phyloP scores from a whole-genome alignment of 2,888 invertebrate species.

The Arge pagana region DNA sequence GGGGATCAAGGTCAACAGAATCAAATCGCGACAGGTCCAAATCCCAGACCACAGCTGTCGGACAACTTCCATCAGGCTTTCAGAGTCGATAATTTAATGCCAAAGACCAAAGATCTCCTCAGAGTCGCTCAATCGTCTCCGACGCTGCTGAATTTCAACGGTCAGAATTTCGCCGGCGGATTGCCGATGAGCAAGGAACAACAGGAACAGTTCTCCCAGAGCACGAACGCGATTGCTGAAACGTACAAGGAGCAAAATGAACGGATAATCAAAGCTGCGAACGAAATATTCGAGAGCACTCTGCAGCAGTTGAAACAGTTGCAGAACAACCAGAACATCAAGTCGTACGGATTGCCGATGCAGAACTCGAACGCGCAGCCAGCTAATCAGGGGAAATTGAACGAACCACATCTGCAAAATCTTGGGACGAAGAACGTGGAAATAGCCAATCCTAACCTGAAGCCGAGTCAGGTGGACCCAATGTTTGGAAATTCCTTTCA shows the following conservation, averaged over 20 bases:
- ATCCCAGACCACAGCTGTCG: constrained; percentile 31
- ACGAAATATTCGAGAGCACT: constrained; percentile 41
- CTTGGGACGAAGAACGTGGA: constrained; percentile 50
- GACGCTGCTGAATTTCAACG: constrained; percentile 38
- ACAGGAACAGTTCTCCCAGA: constrained; percentile 13
- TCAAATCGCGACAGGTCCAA: constrained; percentile 32
- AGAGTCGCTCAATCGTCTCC: constrained; percentile 44
- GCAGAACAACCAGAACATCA: constrained; percentile 36
- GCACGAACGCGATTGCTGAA: constrained; percentile 10
- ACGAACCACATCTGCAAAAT: constrained; percentile 47
- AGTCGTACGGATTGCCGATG: constrained; percentile 14
- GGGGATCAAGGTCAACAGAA: constrained; percentile 33
- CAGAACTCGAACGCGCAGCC: constrained; percentile 30
- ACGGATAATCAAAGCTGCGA: constrained; percentile 40
- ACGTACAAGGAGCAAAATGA: constrained; percentile 31
- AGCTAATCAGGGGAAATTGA: constrained; percentile 15
- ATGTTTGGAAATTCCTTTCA: constrained; percentile 38
- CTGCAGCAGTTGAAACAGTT: constrained; percentile 46
- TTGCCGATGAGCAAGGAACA: constrained; percentile 19
- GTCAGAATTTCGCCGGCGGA: constrained; percentile 33
- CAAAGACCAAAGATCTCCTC: constrained; percentile 28
- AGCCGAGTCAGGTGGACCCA: constrained; percentile 42
- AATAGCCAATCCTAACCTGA: constrained; percentile 51
- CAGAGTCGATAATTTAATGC: constrained; percentile 23
- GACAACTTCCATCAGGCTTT: constrained; percentile 31